These are phyloP conservation scores for Sebastes elongatus DNA, from an alignment of 2,797 vertebrate species.

Conservation along the genomic window DNA sequence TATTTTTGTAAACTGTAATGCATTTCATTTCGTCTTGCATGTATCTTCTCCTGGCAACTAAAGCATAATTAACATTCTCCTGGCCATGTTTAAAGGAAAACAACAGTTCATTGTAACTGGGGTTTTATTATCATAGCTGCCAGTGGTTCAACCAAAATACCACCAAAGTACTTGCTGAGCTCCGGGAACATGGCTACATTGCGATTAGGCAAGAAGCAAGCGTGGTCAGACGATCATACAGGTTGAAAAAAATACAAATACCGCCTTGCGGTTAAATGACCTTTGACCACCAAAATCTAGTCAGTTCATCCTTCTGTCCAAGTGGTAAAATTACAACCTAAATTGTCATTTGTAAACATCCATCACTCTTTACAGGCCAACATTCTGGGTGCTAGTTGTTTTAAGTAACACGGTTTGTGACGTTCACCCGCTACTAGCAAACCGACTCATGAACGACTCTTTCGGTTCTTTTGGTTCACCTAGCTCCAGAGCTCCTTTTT, in stretches of 20 bases:
- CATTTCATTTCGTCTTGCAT: neutral
- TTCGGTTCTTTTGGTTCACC: no score
- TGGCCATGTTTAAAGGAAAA: neutral
- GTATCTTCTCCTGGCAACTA: neutral
- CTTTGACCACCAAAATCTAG: no score
- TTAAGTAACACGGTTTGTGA: accelerated
- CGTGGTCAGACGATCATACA: neutral
- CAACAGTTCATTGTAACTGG: neutral
- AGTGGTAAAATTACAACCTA: neutral
- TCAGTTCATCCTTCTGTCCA: no score
- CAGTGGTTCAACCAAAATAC: neutral
- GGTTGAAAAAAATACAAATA: neutral
- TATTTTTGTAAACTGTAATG: neutral
- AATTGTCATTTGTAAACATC: neutral
- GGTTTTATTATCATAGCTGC: neutral
- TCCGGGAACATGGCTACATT: neutral
- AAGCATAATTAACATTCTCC: neutral
- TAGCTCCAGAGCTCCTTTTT: no score
- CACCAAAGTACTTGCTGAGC: neutral
- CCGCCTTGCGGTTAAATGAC: no score
- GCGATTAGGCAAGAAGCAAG: neutral
- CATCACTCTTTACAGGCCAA: neutral
- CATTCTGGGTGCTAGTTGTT: no score
- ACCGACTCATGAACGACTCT: no score
- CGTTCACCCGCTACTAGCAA: no score